Conservation (phyloP, 2,113 vertebrate species). For the Corapipo altera region DNA sequence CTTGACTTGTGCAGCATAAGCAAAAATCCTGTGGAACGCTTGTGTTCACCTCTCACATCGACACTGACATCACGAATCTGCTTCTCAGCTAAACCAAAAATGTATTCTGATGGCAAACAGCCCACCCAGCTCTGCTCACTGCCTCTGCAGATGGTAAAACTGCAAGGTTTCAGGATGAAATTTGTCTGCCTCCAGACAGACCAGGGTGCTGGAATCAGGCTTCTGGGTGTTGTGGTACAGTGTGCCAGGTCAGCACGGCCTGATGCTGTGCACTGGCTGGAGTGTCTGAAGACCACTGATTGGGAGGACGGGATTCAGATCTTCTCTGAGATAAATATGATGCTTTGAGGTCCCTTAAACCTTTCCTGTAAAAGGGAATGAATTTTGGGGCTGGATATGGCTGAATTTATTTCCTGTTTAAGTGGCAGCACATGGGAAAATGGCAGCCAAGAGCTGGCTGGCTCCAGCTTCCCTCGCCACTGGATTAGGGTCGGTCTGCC, state of each 20-base stretch:
- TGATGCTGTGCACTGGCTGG: neutral
- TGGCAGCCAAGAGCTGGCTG: constrained; percentile 28
- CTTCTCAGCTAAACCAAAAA: constrained; percentile 59
- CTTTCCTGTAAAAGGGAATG: constrained; percentile 28
- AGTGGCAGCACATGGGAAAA: neutral
- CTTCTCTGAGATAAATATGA: constrained; percentile 33
- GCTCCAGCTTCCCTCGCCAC: constrained; percentile 11
- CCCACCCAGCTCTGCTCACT: constrained; percentile 37
- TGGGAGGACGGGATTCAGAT: constrained; percentile 33
- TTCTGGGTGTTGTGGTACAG: neutral
- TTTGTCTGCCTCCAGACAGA: constrained; percentile 50
- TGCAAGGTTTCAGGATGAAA: constrained; percentile 63
- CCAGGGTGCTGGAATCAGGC: neutral
- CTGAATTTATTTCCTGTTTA: constrained; percentile 25
- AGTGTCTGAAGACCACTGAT: constrained; percentile 41
- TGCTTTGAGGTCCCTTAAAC: constrained; percentile 23
- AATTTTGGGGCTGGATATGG: constrained; percentile 40
- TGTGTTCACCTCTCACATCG: constrained; percentile 61
- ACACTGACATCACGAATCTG: constrained; percentile 53
- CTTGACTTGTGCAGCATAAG: constrained; percentile 51
- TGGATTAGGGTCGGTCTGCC: constrained; percentile 13
- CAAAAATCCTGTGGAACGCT: constrained; percentile 32
- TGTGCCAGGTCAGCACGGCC: neutral
- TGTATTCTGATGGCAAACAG: constrained; percentile 61
- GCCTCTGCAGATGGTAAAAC: constrained; percentile 63